phyloP scores from a whole-genome alignment of 2,113 vertebrate species.

The Octodon degus region DNA sequence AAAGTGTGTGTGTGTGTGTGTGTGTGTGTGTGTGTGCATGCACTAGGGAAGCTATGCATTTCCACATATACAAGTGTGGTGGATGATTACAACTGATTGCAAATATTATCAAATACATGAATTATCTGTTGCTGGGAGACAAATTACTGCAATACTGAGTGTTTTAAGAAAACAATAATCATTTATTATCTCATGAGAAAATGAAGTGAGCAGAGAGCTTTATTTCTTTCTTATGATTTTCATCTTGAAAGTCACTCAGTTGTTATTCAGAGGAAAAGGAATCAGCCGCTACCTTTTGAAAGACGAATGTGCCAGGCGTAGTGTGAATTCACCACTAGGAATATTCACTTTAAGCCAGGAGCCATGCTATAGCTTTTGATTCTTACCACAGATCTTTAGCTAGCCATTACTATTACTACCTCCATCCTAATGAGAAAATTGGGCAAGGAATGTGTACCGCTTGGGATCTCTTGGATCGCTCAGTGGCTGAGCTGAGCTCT shows the following conservation, averaged over 20 bases:
- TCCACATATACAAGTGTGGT: not conserved
- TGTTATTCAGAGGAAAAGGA: not conserved
- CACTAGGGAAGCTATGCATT: not conserved
- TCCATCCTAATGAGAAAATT: not conserved
- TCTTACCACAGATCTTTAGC: not conserved
- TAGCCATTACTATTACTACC: not conserved
- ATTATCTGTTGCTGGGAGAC: not conserved
- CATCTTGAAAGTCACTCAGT: not conserved
- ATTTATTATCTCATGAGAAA: not conserved
- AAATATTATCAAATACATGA: not conserved
- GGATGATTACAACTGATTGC: not conserved
- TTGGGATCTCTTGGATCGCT: not conserved
- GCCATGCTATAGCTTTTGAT: not conserved
- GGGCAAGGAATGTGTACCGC: not conserved
- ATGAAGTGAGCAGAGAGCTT: not conserved
- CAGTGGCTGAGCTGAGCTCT: not conserved
- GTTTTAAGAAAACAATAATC: not conserved
- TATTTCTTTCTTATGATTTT: not conserved
- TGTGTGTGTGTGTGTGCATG: too few relatives aligned
- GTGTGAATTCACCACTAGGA: not conserved
- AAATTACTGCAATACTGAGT: not conserved
- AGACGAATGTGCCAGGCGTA: rapidly evolving
- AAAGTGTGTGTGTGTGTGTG: not conserved
- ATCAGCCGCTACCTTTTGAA: not conserved
- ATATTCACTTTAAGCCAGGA: rapidly evolving